Conservation (phyloP, 2,797 vertebrate genomes). For the Sebastes paucispinis region DNA sequence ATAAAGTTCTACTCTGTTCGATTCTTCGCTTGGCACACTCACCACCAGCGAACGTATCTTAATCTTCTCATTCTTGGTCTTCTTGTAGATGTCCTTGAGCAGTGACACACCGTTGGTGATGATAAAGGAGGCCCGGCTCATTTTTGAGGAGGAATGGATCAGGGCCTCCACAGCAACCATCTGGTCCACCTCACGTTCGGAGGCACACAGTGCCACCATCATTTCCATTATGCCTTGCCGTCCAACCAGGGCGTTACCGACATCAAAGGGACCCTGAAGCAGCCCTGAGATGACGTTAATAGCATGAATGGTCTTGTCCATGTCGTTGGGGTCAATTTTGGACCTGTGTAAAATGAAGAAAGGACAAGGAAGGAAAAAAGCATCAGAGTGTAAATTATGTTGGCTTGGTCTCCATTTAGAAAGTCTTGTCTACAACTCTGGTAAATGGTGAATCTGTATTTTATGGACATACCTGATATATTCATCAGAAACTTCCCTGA, state of each 20-base stretch:
- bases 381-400: not conserved
- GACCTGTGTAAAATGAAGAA: conserved; percentile 76
- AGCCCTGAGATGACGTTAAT: conserved; percentile 93
- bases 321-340: conserved; percentile 94
- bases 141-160: conserved; percentile 94
- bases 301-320: conserved; percentile 96
- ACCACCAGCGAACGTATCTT: conserved; percentile 97
- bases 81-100: conserved; percentile 98
- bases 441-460: not conserved
- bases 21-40: conserved; percentile 44
- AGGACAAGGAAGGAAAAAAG: not conserved
- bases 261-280: conserved; percentile 96
- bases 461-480: conserved; percentile 90
- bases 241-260: conserved; percentile 91
- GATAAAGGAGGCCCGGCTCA: conserved; percentile 95
- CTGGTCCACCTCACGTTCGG: conserved; percentile 95
- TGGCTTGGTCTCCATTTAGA: not conserved
- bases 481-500: conserved; percentile 89
- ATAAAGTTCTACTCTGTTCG: not conserved
- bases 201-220: conserved; percentile 97
- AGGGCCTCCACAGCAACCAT: conserved; percentile 96
- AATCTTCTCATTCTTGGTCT: conserved; percentile 96
- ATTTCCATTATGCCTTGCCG: conserved; percentile 97
- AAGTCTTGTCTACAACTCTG: not conserved
- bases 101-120: conserved; percentile 92